Percentiles rank a stretch among this genome's conserved stretches.
Conservation (phyloP, 1,140 invertebrate species). For the Atta colombica region DNA sequence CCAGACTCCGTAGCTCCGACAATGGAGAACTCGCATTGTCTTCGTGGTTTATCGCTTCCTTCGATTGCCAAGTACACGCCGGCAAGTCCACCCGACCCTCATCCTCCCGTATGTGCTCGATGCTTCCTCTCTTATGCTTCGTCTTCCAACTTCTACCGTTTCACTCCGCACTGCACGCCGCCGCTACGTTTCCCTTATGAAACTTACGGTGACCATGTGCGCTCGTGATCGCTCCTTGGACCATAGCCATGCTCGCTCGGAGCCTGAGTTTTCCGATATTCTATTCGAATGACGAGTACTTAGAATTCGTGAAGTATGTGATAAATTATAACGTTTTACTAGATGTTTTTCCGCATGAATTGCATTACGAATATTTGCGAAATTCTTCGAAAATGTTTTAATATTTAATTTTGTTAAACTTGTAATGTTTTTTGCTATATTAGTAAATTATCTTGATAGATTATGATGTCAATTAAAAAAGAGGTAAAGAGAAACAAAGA, state of each 20-base stretch:
- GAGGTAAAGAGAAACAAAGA: background rate
- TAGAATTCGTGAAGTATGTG: background rate
- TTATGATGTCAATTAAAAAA: constrained; percentile 13
- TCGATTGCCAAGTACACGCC: constrained; percentile 83
- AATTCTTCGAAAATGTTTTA: background rate
- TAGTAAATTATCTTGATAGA: background rate
- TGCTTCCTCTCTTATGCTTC: constrained; percentile 48
- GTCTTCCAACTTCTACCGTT: constrained; percentile 22
- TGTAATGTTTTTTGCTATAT: background rate
- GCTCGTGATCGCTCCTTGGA: constrained; percentile 61
- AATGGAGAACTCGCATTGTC: constrained; percentile 82
- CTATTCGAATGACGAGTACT: constrained; percentile 7
- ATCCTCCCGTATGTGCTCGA: constrained; percentile 23
- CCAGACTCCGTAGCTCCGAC: constrained; percentile 77
- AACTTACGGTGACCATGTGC: constrained; percentile 59
- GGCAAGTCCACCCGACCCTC: constrained; percentile 67
- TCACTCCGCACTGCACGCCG: background rate
- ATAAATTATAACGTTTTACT: constrained; percentile 17
- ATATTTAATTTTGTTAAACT: background rate
- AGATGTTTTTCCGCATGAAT: background rate
- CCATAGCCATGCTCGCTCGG: constrained; percentile 31
- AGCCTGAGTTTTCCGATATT: constrained; percentile 27
- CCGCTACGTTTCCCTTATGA: constrained; percentile 19
- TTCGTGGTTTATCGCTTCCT: constrained; percentile 84
- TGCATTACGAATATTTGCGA: background rate